Conservation (phyloP, 1,140 invertebrate genomes). For the Tetragnatha versicolor region DNA sequence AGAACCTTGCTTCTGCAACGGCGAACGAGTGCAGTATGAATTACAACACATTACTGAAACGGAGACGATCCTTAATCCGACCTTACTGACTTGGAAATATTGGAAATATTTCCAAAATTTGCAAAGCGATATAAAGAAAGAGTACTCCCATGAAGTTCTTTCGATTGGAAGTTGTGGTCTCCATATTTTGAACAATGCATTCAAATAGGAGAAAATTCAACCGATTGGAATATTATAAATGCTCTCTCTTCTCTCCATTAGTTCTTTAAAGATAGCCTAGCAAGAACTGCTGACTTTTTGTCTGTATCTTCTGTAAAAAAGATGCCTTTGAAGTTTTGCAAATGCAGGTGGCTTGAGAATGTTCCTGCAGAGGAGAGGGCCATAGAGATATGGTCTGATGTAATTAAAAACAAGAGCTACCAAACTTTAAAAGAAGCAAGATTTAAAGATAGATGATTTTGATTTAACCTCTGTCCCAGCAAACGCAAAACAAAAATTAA, state of each 20-base stretch:
- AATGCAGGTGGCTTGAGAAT: constrained; percentile 1
- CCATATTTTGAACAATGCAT: too few relatives aligned
- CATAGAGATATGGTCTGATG: constrained; percentile 1
- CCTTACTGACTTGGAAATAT: background rate
- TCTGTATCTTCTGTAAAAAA: background rate
- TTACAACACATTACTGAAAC: background rate
- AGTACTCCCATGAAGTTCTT: background rate
- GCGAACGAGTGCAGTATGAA: background rate
- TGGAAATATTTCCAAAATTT: too few relatives aligned
- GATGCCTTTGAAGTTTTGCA: background rate
- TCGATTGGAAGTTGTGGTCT: background rate
- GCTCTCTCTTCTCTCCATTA: background rate
- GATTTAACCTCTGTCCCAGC: too few relatives aligned
- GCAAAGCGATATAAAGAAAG: too few relatives aligned
- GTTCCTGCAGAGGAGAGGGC: constrained; percentile 1
- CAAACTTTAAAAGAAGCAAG: too few relatives aligned
- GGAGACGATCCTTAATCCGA: background rate
- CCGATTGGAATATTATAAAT: background rate
- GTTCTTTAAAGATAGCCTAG: background rate
- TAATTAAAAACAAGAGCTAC: too few relatives aligned
- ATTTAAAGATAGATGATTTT: too few relatives aligned
- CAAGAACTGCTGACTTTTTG: background rate
- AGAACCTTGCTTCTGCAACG: background rate
- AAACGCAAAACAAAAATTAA: background rate
- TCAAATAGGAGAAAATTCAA: background rate